Evolutionary conservation across 2,797 vertebrate genomes (phyloP), one percentile per base, ranked within the genome.

Genomic region (Vespertilio murinus): DNA sequence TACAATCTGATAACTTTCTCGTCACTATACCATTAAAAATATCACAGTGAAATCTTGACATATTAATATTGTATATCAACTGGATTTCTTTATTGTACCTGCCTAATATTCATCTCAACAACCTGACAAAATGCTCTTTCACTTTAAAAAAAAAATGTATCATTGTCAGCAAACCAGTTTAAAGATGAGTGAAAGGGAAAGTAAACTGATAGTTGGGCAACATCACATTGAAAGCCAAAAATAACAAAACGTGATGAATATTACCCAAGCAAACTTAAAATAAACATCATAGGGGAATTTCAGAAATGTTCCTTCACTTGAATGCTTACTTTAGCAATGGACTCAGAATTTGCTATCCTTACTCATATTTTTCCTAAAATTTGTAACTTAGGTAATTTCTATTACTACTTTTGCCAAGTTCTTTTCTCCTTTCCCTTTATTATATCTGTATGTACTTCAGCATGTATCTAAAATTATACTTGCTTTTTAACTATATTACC

Each of bases 381-480:
- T 87, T 87, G 35, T 25, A 71, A n/a, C 38, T 91, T 82, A 52
- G 82, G 85, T 84, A 69, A 59, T 61, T 92, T 83, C n/a, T 88
- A 30, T 65, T 64, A 49, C 25, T 64, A 49, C 25, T 74, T 89
- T 91, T 75, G 17, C 52, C 65, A 83, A 45, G n/a, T 64, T 93
- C 16, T 75, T 89, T 90, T 64, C 56, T 52, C 40, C 52, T n/a
- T 85, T 74, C 56, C 25, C 40, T 75, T 70, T 74, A 77, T 84
- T 73, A 59, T 47, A 47, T n/a, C 61, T 92, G 6, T 67, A 67
- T 56, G 30, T 77, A 85, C 59, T 78, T 77, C 47, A 23, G 9
- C 12, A n/a, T 69, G n/a, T 69, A 38, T 59, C 61, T 85, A 69
- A 77, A 92, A 69, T 70, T 67, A 92, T 47, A 85, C 54, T 30